Base-by-base conservation (phyloP, 2,888 invertebrate genomes). In the Pasiphila rectangulata region DNA sequence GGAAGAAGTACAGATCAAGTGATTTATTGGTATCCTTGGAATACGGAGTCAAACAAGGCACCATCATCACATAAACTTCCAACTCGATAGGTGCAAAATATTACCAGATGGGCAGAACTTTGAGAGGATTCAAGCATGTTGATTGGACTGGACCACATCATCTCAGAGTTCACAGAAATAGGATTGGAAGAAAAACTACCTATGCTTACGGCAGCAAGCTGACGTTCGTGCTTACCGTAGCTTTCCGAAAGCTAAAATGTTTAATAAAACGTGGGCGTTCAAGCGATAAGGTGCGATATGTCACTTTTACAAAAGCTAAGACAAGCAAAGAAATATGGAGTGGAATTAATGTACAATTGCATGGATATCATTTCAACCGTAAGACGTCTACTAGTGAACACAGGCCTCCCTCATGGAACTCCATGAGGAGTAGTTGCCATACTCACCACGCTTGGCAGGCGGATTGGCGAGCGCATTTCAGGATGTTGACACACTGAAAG, bases 191-290 rank as follows among this genome's bases (percentile, higher is more conserved):
- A 9, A 7, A 20, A 32, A 34, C 4, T 7, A n/a, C n/a, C n/a
- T n/a, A 27, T 38, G 38, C 27, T 17, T 34, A 43, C 38, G 42
- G 38, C 13, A 16, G 17, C 42, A 29, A 32, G 37, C 7, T 6
- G 25, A 12, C 25, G 7, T 9, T 12, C 25, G 15, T 12, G 10
- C 34, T 15, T 32, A 1, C 20, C 10, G 12, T 5, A 25, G 25
- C 25, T 25, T 25, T 25, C 5, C 23, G 24, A 21, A n/a, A 21
- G 21, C 9, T 25, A 25, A 9, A 9, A 25, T 5, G 3, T 10
- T 10, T 4, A 12, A 2, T 1, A 1, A 1, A 12, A 20, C 4
- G n/a, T n/a, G n/a, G n/a, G n/a, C n/a, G n/a, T n/a, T n/a, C n/a
- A n/a, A n/a, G n/a, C n/a, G n/a, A n/a, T n/a, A n/a, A n/a, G n/a